Base-by-base conservation (phyloP, 2,888 invertebrate genomes). In the Drosophila borborema region DNA sequence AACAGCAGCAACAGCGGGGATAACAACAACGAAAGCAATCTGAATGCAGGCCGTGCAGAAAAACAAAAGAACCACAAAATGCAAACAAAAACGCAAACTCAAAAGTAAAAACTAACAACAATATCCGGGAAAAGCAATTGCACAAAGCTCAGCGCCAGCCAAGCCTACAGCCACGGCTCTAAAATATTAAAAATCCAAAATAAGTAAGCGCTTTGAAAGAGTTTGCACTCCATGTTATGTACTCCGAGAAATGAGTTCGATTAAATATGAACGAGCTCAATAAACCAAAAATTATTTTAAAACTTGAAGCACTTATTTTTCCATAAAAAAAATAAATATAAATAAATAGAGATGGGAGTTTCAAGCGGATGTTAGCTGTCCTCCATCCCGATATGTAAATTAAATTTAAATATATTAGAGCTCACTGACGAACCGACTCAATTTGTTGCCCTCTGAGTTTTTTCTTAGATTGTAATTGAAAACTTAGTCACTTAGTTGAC, bases 91-190 rank as follows among this genome's bases (percentile, higher is more conserved):
- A 86, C 69, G 81, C 66, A 82, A 87, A 81, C 84, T 77, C 72
- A 46, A 85, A 84, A 84, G 85, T 82, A 84, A 80, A 79, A 84
- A 85, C 84, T 82, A 84, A 85, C 88, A 86, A 88, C 86, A 86
- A 86, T 86, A 89, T 86, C 89, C 89, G 87, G 82, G 72, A 80
- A 86, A 89, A 86, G 85, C 89, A 86, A 86, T 86, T 86, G 81
- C 81, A 82, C 83, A 89, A 86, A 86, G 85, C 85, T 77, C 77
- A 81, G 71, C 78, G 53, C 65, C 64, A 36, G 51, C 55, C 40
- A 10, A 10, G 72, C 60, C 61, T 56, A 49, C 55, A 62, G 67
- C 64, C 51, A 59, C 40, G 16, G 8, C 56, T 61, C 46, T 79
- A 74, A 86, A 84, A 85, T 82, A 85, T 82, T 77, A 75, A 77